Evolutionary conservation across 2,797 vertebrate species (phyloP), one percentile per base, ranked within the genome.

Genomic region (Acropternis orthonyx): DNA sequence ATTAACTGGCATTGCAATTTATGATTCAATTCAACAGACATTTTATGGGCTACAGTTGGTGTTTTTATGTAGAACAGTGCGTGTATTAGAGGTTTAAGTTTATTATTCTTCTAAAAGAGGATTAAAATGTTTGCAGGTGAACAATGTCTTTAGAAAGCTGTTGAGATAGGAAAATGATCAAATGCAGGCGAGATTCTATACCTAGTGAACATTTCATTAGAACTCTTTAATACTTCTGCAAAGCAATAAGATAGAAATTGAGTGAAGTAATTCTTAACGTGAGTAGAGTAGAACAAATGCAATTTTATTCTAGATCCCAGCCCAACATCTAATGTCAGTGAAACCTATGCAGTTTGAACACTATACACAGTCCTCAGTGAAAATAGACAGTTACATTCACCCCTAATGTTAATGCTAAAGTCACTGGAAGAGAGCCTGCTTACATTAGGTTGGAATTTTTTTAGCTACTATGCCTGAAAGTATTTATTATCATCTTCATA

Each of bases 401-500:
- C 52, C 48, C 28, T 88, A 81, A 78, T 27, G 15, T 44, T 91
- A 92, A 48, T 58, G 34, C n/a, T 83, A 76, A 92, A 95, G 88
- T 83, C 73, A 58, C 78, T 89, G 72, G 68, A 88, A 90, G n/a
- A 2, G 2, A 76, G 59, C 85, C 74, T 89, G 34, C 78, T 72
- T 91, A 54, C 32, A 44, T 78, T 78, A 73, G 46, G 16, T 55
- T 79, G 51, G 61, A 68, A 5, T 4, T 27, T 63, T 54, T 88
- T 91, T 71, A 80, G 63, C 52, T 91, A 58, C 74, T 67, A 30
- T 68, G 49, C 72, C 58, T 92, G 77, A 44, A 80, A 88, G 43
- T 83, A 75, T 91, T 96, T 96, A 96, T 96, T 96, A 87, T 89
- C 79, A 85, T 20, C 68, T 77, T 84, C 82, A 93, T 85, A 91